Base-by-base conservation (phyloP, 2,888 invertebrate genomes). In the Synergus umbraculus region DNA sequence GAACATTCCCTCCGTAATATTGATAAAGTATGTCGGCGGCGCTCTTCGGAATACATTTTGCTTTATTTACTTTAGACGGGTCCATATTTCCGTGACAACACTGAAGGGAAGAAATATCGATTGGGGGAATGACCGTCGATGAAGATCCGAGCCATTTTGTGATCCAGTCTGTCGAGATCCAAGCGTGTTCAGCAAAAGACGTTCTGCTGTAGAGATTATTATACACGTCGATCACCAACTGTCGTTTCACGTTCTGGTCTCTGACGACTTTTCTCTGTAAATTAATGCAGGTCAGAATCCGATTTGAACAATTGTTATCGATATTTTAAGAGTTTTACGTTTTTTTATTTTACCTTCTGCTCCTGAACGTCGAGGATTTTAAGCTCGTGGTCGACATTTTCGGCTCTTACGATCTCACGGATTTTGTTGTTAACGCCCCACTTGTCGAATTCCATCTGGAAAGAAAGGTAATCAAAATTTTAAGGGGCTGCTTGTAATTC, bases 91-190 rank as follows among this genome's bases (percentile, higher is more conserved):
- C 86, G 84, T 94, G 94, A 7, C 88, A 84, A 86, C 94, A 94
- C 18, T 93, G 84, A 15, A 93, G 88, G 8, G 85, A 84, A 5
- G 90, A 87, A 85, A 93, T 93, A 82, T 93, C 92, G 18, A 94
- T 92, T 10, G 92, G 90, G 18, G 92, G 86, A 7, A 93, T 89
- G 54, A 87, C 89, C 9, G 89, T 87, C 4, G 85, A 76, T 69
- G 89, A 86, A 78, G 87, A 85, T 78, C 89, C 91, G 3, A 94
- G 85, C 94, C 94, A 94, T 78, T 93, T 92, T 1, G 88, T 90
- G 12, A 94, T 85, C 94, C 94, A 94, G 37, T 92, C 92, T 4
- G 91, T 92, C 10, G 93, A 91, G 43, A 94, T 89, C 92, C 93
- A 94, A 84, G 94, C 93, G 83, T 90, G 93, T 44, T 90, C 87